Conservation (phyloP, 2,888 invertebrate genomes). For the Pasiphila rectangulata region DNA sequence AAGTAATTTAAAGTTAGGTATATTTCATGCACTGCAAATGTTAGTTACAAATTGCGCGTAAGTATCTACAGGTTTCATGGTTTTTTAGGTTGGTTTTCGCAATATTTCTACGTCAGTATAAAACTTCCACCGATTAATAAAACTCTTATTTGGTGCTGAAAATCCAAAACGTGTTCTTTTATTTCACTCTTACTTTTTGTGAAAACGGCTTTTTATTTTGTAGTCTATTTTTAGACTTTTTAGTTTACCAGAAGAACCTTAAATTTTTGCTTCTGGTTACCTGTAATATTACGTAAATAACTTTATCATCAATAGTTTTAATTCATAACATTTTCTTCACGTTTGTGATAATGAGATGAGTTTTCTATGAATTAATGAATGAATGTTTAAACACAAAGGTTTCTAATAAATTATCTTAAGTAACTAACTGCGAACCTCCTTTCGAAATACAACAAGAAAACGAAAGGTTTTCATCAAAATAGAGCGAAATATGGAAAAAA, state of each 20-base stretch:
- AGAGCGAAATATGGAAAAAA: background rate
- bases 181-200: slow-evolving; percentile 28
- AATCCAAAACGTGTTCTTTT: slow-evolving; percentile 15
- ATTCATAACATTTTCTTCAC: background rate
- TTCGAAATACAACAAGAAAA: background rate
- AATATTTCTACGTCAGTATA: background rate
- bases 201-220: slow-evolving; percentile 26
- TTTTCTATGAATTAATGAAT: background rate
- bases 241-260: slow-evolving; percentile 52
- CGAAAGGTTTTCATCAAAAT: background rate
- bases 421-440: slow-evolving; percentile 6
- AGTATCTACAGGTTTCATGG: background rate
- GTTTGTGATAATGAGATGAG: background rate
- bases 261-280: slow-evolving; percentile 55
- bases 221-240: slow-evolving; percentile 38
- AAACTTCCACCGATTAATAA: slow-evolving; percentile 12
- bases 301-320: background rate
- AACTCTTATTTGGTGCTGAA: slow-evolving; percentile 10
- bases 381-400: background rate
- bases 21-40: slow-evolving; percentile 24
- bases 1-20: no score
- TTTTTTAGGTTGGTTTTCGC: background rate
- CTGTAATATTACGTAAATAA: slow-evolving; percentile 33
- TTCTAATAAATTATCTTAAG: background rate
- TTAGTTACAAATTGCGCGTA: slow-evolving; percentile 17